Percentiles rank a stretch among this genome's conserved stretches.
Evolutionary conservation across 2,797 vertebrate genomes (phyloP).

Genomic region (Myotis pilosus): DNA sequence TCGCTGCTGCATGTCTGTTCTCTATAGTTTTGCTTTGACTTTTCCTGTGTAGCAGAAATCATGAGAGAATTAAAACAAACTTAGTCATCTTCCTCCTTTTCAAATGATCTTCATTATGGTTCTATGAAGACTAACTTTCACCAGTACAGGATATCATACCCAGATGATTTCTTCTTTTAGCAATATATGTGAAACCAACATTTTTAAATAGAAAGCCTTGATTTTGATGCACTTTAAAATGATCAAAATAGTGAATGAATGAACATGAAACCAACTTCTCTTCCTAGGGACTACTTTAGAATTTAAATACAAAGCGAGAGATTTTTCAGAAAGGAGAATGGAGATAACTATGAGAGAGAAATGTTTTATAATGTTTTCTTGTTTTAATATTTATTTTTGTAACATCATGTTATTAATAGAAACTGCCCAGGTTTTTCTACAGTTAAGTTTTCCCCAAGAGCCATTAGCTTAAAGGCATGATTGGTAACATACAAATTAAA

Average conservation of each 20-base stretch:
- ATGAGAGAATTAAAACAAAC: slow-evolving; percentile 19
- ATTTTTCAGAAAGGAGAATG: slow-evolving; percentile 29
- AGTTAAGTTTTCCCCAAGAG: background rate
- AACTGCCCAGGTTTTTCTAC: slow-evolving; percentile 17
- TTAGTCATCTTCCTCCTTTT: background rate
- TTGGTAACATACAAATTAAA: background rate
- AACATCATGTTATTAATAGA: background rate
- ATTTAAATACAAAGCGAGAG: background rate
- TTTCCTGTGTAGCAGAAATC: slow-evolving; percentile 17
- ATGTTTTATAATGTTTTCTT: slow-evolving; percentile 5
- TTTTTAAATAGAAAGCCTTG: slow-evolving; percentile 4
- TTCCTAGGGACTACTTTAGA: background rate
- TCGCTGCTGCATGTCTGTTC: background rate
- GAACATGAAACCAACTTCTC: slow-evolving; percentile 1
- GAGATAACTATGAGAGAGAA: background rate
- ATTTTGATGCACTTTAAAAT: slow-evolving; percentile 47
- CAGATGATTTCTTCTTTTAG: slow-evolving; percentile 33
- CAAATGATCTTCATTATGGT: background rate
- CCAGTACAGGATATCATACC: background rate
- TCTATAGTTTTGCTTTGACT: background rate
- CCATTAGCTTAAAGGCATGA: background rate
- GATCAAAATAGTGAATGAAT: background rate
- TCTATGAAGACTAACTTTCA: background rate
- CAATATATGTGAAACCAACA: background rate
- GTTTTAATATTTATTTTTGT: slow-evolving; percentile 47